Base-by-base conservation (phyloP, 2,888 invertebrate species). In the Sclerodermus sp. region DNA sequence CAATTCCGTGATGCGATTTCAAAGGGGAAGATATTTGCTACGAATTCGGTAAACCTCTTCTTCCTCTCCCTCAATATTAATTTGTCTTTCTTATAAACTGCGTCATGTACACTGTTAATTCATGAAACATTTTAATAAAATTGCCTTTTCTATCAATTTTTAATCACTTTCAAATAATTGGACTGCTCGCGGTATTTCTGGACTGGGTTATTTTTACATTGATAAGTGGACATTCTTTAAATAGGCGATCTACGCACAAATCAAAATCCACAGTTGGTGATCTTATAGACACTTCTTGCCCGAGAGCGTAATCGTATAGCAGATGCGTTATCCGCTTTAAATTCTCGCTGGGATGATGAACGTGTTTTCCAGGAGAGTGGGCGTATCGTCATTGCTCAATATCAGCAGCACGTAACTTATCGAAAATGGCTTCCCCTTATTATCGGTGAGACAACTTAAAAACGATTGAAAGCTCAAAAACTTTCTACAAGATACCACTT, bases 351-450 rank as follows among this genome's bases (percentile, higher is more conserved):
- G 84, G 72, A 70, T 18, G 85, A 85, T 59, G 84, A 84, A 69
- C 78, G 73, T 45, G 63, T 85, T 31, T 86, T 80, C 68, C 83
- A 84, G 67, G 85, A 84, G 66, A 70, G 83, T 1, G 75, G 84
- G 62, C 78, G 76, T 57, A 81, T 85, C 45, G 79, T 83, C 17
- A 77, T 83, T 23, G 84, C 84, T 0, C 80, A 83, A 62, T 79
- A 84, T 57, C 85, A 85, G 67, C 85, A 85, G 67, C 23, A 85
- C 54, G 83, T 85, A 39, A 81, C 83, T 3, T 85, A 84, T 64
- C 81, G 82, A 64, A 83, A 85, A 58, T 85, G 83, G 83, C 66
- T 85, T 45, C 84, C 85, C 1, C 55, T 76, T 10, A 63, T 79
- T n/a, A 51, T 85, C 47, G 84, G 82, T 83, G 71, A 45, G 47